phyloP scores from a whole-genome alignment of 2,888 invertebrate genomes.

The Neelides folsomi region DNA sequence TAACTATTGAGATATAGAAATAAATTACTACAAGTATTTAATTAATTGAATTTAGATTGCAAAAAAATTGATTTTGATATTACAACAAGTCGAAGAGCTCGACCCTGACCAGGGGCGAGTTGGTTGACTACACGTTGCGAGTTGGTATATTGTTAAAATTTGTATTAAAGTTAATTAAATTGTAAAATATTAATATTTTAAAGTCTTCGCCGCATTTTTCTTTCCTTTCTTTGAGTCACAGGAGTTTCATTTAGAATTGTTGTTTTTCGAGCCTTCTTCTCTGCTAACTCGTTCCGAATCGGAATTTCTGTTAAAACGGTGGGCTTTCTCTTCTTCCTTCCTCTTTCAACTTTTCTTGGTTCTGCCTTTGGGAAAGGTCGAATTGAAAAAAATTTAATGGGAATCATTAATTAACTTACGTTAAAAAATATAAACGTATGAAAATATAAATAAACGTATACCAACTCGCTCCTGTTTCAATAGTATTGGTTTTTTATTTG shows the following conservation, averaged over 20 bases:
- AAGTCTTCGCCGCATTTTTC: background rate
- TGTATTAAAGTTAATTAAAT: background rate
- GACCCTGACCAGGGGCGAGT: background rate
- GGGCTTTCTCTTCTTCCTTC: conserved; percentile 9
- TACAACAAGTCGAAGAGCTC: background rate
- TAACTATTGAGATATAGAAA: background rate
- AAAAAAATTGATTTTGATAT: background rate
- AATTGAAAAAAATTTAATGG: background rate
- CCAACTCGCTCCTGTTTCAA: no score
- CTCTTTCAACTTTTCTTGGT: conserved; percentile 9
- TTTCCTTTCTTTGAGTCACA: background rate
- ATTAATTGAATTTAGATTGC: background rate
- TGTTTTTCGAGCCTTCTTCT: background rate
- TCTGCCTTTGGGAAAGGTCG: conserved; percentile 16
- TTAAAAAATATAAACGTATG: no score
- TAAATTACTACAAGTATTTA: background rate
- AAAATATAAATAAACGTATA: no score
- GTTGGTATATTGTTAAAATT: background rate
- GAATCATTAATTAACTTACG: no score
- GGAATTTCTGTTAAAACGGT: conserved; percentile 18
- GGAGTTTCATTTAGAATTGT: background rate
- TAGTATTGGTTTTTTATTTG: no score
- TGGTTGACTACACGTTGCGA: background rate
- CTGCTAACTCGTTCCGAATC: conserved; percentile 4
- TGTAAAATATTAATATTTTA: background rate